Conservation (phyloP, 2,797 vertebrate species). For the Enteromius trimaculatus region DNA sequence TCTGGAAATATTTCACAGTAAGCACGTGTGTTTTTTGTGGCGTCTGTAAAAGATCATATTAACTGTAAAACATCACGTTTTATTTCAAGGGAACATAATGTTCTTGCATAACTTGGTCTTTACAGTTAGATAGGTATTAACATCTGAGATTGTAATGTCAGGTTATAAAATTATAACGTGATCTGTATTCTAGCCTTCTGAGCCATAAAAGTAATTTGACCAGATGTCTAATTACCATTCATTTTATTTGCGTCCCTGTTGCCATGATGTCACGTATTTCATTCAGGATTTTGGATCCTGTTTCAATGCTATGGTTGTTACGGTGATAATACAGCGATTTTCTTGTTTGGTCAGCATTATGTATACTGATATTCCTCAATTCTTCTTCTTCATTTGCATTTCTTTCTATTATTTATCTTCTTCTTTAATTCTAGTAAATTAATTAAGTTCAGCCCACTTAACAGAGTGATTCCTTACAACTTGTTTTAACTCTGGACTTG, state of each 20-base stretch:
- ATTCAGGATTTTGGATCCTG: neutral
- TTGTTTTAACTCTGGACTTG: neutral
- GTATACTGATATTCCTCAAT: neutral
- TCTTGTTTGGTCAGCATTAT: neutral
- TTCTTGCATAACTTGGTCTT: neutral
- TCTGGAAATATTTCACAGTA: neutral
- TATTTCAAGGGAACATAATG: neutral
- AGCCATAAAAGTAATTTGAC: conserved; percentile 41
- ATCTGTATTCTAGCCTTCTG: conserved; percentile 1
- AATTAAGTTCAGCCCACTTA: neutral
- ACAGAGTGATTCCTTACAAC: neutral
- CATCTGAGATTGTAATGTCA: neutral
- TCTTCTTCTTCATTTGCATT: neutral
- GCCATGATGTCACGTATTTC: neutral
- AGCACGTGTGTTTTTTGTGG: neutral
- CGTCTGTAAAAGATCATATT: neutral
- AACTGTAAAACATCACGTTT: neutral
- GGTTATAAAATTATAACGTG: neutral
- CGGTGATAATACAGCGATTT: neutral
- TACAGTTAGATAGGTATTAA: neutral
- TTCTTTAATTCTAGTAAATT: neutral
- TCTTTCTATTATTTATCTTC: neutral
- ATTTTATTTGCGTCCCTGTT: conserved; percentile 14
- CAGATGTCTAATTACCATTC: conserved; percentile 6
- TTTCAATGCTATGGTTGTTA: neutral